Evolutionary conservation across 2,113 vertebrate species (phyloP).

Genomic region (Ptilonorhynchus violaceus): DNA sequence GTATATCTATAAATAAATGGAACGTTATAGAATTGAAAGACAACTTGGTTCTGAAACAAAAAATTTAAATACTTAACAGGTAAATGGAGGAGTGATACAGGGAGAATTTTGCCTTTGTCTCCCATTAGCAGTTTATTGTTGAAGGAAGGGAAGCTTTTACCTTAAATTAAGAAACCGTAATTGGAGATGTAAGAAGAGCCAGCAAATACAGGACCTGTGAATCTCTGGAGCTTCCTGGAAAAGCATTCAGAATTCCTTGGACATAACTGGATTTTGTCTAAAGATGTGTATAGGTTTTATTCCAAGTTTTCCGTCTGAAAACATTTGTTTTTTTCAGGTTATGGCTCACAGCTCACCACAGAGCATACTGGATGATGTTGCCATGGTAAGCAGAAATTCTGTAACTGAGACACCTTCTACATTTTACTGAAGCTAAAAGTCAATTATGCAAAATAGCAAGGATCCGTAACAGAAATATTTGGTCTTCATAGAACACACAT

Average conservation of each 20-base stretch:
- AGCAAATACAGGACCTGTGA: not conserved
- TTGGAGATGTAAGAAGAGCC: not conserved
- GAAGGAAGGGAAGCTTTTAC: not conserved
- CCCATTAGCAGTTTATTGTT: not conserved
- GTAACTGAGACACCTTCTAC: not conserved
- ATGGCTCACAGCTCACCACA: constrained; percentile 98
- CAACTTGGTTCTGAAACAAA: not conserved
- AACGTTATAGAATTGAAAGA: not conserved
- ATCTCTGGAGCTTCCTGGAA: not conserved
- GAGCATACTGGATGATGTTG: constrained; percentile 97
- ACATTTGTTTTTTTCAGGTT: constrained; percentile 77
- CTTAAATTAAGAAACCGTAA: not conserved
- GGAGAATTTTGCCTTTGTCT: not conserved
- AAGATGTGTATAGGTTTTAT: not conserved
- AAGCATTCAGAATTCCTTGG: not conserved
- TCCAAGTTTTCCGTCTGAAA: not conserved
- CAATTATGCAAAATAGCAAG: not conserved
- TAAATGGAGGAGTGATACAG: not conserved
- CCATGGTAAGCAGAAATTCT: constrained; percentile 87
- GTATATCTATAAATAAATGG: not conserved
- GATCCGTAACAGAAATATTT: not conserved
- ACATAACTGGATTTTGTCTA: not conserved
- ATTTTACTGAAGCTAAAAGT: not conserved
- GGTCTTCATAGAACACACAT: not conserved
- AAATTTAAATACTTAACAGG: not conserved